phyloP scores from a whole-genome alignment of 1,140 invertebrate species.

The Caenorhabditis inopinata region DNA sequence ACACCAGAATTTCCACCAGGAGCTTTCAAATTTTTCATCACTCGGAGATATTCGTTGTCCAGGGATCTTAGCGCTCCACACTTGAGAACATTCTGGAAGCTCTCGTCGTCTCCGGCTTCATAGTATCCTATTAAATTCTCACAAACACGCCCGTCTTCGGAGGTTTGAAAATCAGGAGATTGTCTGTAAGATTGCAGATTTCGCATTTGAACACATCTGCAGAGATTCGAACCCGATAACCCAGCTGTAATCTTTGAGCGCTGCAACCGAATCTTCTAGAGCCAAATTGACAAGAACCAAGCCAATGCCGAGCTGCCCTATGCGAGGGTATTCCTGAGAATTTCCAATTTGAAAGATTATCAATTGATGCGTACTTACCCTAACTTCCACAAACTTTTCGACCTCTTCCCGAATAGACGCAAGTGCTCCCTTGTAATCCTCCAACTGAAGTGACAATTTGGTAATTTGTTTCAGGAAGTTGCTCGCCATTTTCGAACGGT shows the following conservation, averaged over 20 bases:
- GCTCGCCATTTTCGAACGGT: constrained; percentile 46
- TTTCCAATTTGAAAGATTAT: background rate
- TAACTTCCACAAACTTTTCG: constrained; percentile 50
- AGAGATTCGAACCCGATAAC: background rate
- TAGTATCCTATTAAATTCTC: constrained; percentile 27
- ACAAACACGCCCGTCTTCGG: constrained; percentile 39
- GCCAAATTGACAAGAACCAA: constrained; percentile 43
- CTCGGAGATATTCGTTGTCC: constrained; percentile 52
- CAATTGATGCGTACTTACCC: background rate
- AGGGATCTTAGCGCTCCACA: constrained; percentile 39
- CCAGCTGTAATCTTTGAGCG: constrained; percentile 42
- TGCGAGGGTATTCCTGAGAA: constrained; percentile 41
- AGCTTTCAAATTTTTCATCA: constrained; percentile 44
- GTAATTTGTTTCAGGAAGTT: constrained; percentile 50
- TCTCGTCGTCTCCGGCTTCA: constrained; percentile 30
- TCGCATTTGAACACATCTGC: background rate
- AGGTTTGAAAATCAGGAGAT: constrained; percentile 20
- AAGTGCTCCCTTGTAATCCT: constrained; percentile 40
- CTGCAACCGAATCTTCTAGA: constrained; percentile 45
- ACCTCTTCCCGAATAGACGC: constrained; percentile 43
- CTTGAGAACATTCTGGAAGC: constrained; percentile 47
- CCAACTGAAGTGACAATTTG: constrained; percentile 39
- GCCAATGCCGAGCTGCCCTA: constrained; percentile 47
- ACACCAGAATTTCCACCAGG: background rate
- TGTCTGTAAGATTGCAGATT: background rate